Base-by-base conservation (phyloP, 2,888 invertebrate species). In the Chirona hameri region DNA sequence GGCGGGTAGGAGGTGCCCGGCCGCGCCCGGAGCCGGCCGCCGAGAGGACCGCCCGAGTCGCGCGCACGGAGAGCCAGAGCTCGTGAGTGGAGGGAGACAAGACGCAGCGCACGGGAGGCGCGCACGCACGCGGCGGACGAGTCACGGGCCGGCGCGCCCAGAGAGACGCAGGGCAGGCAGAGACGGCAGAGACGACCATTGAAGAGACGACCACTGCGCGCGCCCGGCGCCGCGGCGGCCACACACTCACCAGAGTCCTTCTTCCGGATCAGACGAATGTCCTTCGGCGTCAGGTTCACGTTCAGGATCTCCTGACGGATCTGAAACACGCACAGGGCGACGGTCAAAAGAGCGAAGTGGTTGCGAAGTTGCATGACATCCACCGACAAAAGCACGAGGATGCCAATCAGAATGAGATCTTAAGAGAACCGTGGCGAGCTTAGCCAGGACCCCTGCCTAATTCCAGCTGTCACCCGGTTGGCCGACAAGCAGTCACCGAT, bases 191-290 rank as follows among this genome's bases (percentile, higher is more conserved):
- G 31, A n/a, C 39, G 24, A 81, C 9, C 21, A 15, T 24, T 46
- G 21, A 15, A 57, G 72, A 52, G 14, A 81, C 57, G 46, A 7
- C 46, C 39, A 31, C 7, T 7, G 31, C 72, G 31, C 14, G 3
- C 65, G 65, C n/a, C n/a, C n/a, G n/a, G n/a, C n/a, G n/a, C n/a
- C n/a, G 65, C 65, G n/a, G n/a, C 65, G 9, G 65, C 5, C 65
- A 27, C 39, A 39, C 81, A 82, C 86, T 85, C 92, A 94, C 94
- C 94, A 91, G 95, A 94, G 88, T 93, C 93, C 90, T 93, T 93
- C 89, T 94, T 93, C 86, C 95, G 90, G 87, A 95, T 95, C 72
- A 95, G 90, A 79, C 95, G 91, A 86, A 95, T 93, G 87, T 95
- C 95, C 88, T 93, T 92, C 3, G 94, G 92, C 88, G 92, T 91